A percentile compares a stretch with the other conserved stretches of the same genome.
phyloP scores from a whole-genome alignment of 2,797 vertebrate species.

The Iguana delicatissima region DNA sequence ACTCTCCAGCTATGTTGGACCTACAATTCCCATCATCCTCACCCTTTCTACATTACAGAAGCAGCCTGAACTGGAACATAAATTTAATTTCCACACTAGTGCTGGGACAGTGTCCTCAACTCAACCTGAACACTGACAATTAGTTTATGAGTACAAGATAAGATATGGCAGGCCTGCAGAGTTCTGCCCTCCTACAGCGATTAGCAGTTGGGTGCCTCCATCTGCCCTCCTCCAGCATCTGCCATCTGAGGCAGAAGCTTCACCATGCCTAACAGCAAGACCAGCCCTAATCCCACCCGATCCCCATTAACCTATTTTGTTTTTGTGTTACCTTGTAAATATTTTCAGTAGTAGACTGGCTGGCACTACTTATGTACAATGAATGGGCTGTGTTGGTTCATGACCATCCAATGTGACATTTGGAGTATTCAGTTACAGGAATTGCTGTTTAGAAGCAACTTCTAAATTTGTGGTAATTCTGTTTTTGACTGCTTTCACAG shows the following conservation, averaged over 20 bases:
- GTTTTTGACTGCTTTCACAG: conserved; percentile 52
- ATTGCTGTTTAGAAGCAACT: background rate
- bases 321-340: background rate
- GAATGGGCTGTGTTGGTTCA: background rate
- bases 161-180: background rate
- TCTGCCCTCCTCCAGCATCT: background rate
- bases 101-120: background rate
- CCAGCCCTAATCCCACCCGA: background rate
- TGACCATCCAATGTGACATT: background rate
- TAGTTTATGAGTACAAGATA: background rate
- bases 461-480: conserved; percentile 1
- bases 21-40: background rate
- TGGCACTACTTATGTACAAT: background rate
- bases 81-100: background rate
- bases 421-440: conserved; percentile 30
- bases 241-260: background rate
- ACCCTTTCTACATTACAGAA: background rate
- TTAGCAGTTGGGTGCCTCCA: background rate
- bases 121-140: too few species aligned
- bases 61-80: background rate
- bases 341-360: background rate
- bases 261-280: background rate
- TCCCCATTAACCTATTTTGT: background rate
- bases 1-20: background rate
- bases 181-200: background rate